A percentile compares a stretch with the other conserved stretches of the same genome.
These are phyloP conservation scores for Delichon dasypus DNA, from an alignment of 2,797 vertebrate species.

Conservation along the genomic window DNA sequence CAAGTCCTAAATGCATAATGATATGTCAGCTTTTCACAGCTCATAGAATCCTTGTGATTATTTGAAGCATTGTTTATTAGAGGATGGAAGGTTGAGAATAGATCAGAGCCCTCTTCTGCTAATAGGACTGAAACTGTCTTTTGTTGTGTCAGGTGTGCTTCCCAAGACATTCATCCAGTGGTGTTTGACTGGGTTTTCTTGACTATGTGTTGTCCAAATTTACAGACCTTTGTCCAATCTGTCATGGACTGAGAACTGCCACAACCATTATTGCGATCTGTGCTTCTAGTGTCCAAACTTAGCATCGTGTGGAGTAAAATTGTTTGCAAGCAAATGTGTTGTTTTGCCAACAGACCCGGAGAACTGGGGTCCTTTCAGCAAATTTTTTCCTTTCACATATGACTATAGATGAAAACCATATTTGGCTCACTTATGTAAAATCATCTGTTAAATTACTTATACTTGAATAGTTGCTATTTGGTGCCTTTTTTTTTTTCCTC, in stretches of 20 bases:
- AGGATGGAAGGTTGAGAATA: not conserved
- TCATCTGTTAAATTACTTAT: not conserved
- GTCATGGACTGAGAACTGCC: not conserved
- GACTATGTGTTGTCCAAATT: not conserved
- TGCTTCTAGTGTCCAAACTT: not conserved
- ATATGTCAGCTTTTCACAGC: not conserved
- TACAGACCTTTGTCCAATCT: not conserved
- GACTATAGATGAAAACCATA: not conserved
- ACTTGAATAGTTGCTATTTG: not conserved
- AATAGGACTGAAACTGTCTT: not conserved
- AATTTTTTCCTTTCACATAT: not conserved
- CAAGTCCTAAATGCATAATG: not conserved
- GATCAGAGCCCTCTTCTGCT: not conserved
- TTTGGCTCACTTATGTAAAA: not conserved
- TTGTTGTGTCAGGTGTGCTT: not conserved
- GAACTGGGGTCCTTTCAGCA: not conserved
- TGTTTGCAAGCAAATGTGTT: not conserved
- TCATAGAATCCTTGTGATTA: not conserved
- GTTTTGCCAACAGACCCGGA: not conserved
- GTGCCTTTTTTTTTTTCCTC: not conserved
- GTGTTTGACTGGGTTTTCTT: fast-evolving
- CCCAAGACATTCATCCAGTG: not conserved
- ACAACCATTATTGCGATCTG: not conserved
- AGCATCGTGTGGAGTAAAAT: not conserved
- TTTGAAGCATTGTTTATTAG: not conserved